Evolutionary conservation across 2,888 invertebrate species (phyloP).

Genomic region (Subacronicta megacephala): DNA sequence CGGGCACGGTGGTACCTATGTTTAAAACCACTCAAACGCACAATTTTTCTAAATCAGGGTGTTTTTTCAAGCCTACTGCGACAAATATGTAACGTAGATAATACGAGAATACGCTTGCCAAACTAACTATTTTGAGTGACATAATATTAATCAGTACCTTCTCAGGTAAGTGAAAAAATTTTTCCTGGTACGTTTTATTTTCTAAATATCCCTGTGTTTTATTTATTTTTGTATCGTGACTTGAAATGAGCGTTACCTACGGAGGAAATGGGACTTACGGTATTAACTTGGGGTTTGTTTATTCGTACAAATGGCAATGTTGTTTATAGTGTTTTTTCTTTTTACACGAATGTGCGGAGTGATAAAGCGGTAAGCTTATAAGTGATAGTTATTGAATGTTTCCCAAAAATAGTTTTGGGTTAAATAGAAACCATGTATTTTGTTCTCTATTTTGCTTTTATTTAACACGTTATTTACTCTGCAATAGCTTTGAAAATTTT

Average conservation of each 20-base stretch:
- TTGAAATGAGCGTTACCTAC: slow-evolving; percentile 9
- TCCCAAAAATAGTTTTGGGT: too few relatives aligned
- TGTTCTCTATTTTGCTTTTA: too few relatives aligned
- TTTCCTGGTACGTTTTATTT: slow-evolving; percentile 14
- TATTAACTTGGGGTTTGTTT: not conserved
- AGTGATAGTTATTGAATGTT: too few relatives aligned
- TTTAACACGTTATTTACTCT: too few relatives aligned
- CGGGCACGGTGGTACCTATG: too few relatives aligned
- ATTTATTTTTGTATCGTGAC: not conserved
- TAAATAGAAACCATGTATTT: too few relatives aligned
- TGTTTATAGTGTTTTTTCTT: not conserved
- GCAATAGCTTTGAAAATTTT: too few relatives aligned
- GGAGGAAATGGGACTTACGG: too few relatives aligned
- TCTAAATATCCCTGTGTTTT: slow-evolving; percentile 7
- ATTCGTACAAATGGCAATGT: not conserved
- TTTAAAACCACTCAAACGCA: too few relatives aligned
- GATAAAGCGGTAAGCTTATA: too few relatives aligned
- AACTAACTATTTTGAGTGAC: slow-evolving; percentile 13
- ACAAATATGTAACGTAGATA: slow-evolving; percentile 17
- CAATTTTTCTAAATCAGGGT: not conserved
- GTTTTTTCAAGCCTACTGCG: slow-evolving; percentile 16
- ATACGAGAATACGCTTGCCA: slow-evolving; percentile 14
- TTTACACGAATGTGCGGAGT: too few relatives aligned
- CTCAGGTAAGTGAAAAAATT: slow-evolving; percentile 18
- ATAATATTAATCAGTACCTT: slow-evolving; percentile 26